These are phyloP conservation scores for Platyscapa corneri DNA, from an alignment of 1,140 invertebrate genomes.

Conservation along the genomic window DNA sequence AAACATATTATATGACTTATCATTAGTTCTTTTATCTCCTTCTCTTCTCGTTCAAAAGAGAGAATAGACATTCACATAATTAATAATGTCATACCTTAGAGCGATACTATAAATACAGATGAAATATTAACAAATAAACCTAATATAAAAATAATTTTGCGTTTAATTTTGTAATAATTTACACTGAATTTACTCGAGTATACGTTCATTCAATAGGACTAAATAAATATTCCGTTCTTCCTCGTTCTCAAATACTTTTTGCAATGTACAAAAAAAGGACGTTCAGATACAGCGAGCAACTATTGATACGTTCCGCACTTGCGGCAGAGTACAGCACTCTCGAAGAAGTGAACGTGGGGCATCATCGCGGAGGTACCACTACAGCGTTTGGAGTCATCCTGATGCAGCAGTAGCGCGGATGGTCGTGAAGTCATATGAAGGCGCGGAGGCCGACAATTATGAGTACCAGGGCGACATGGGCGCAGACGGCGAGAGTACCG, in stretches of 20 bases:
- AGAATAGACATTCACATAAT: too few species aligned
- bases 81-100: background rate
- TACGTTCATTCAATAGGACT: background rate
- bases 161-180: background rate
- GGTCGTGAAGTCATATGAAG: conserved; percentile 59
- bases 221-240: background rate
- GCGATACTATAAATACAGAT: background rate
- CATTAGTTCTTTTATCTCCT: too few species aligned
- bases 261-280: too few species aligned
- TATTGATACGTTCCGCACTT: background rate
- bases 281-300: background rate
- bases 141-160: background rate
- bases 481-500: conserved; percentile 56
- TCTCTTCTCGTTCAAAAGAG: background rate
- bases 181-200: background rate
- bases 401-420: background rate
- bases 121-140: background rate
- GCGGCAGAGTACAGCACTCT: background rate
- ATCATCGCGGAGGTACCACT: background rate
- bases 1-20: background rate
- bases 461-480: conserved; percentile 63
- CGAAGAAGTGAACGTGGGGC: background rate
- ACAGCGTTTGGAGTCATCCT: background rate
- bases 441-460: conserved; percentile 54
- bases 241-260: background rate